Conservation (phyloP, 53 echinoderm and acorn worm genomes). For the Hippasteria phrygiana region DNA sequence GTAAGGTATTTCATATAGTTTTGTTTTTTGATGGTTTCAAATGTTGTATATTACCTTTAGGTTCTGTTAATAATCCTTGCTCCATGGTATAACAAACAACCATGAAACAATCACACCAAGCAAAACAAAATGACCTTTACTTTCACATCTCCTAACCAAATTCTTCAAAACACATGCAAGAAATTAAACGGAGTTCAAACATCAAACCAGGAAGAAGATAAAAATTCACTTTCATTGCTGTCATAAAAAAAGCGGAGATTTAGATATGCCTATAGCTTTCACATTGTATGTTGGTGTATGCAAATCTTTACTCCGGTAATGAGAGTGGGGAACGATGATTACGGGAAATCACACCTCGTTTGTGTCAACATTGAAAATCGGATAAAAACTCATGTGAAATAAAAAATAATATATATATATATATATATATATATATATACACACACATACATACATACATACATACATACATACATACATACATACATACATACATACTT, state of each 20-base stretch:
- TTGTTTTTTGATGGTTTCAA: too few relatives aligned
- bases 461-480: too few relatives aligned
- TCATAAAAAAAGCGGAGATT: neutral
- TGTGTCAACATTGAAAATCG: too few relatives aligned
- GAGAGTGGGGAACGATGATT: neutral
- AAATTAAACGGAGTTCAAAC: neutral
- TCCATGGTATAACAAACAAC: neutral
- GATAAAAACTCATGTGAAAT: too few relatives aligned
- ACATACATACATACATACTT: too few relatives aligned
- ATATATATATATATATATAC: too few relatives aligned
- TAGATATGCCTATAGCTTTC: too few relatives aligned
- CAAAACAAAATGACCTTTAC: neutral
- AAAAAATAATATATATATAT: too few relatives aligned
- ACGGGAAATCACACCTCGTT: too few relatives aligned
- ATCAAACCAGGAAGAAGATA: neutral
- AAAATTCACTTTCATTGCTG: neutral
- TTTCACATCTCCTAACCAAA: neutral
- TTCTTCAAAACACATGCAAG: neutral
- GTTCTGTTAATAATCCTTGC: neutral
- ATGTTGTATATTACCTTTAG: too few relatives aligned
- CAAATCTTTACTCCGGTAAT: neutral
- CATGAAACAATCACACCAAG: neutral
- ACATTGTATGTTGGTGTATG: neutral
- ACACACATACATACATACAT: too few relatives aligned
- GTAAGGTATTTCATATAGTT: too few relatives aligned